A percentile compares a stretch with the other conserved stretches of the same genome.
phyloP scores from a whole-genome alignment of 1,140 invertebrate species.

The Drosophila erecta region DNA sequence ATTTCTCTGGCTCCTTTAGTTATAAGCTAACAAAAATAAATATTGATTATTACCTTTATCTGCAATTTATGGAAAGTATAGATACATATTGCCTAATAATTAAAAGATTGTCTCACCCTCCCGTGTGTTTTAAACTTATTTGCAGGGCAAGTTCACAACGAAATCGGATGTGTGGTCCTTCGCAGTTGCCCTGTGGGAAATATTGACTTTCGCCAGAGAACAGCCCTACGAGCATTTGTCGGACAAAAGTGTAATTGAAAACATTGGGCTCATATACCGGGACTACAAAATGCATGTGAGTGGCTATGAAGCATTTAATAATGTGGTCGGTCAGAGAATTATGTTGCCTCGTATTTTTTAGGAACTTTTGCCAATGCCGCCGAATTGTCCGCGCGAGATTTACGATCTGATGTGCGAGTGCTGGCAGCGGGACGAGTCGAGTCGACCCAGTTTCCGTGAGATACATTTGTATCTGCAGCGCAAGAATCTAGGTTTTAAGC shows the following conservation, averaged over 20 bases:
- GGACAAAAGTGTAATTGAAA: constrained; percentile 92
- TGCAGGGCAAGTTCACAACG: constrained; percentile 91
- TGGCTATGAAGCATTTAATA: neutral
- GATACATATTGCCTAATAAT: no score
- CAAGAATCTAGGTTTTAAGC: constrained; percentile 94
- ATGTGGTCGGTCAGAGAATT: neutral
- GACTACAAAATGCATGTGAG: constrained; percentile 86
- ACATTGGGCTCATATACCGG: constrained; percentile 90
- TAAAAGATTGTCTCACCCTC: no score
- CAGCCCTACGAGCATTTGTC: constrained; percentile 92
- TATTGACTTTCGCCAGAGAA: constrained; percentile 92
- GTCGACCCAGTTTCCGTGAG: constrained; percentile 95
- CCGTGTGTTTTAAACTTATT: constrained; percentile 27
- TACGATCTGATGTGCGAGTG: constrained; percentile 97
- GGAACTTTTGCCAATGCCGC: constrained; percentile 90
- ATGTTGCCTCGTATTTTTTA: constrained; percentile 63
- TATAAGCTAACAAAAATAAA: no score
- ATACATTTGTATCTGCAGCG: constrained; percentile 96
- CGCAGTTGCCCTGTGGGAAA: constrained; percentile 95
- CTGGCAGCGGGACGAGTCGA: constrained; percentile 94
- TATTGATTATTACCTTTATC: no score
- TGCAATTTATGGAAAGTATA: no score
- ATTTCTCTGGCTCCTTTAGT: no score
- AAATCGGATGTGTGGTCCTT: constrained; percentile 96
- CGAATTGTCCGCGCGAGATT: constrained; percentile 94